A percentile compares a stretch with the other conserved stretches of the same genome.
Conservation (phyloP, 1,140 invertebrate species). For the Colletes gigas region DNA sequence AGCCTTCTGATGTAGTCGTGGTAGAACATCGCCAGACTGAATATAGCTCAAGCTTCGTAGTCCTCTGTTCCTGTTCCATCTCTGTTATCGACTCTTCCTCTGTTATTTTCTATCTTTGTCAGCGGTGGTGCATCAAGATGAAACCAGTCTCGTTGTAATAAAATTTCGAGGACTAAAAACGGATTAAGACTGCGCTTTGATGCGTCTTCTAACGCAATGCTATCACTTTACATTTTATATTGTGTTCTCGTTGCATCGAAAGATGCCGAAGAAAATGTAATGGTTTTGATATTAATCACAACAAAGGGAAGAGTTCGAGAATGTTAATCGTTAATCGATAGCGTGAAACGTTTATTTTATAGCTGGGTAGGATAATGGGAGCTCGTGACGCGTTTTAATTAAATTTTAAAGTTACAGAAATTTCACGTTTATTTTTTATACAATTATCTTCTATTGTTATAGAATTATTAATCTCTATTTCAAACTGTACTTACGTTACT, state of each 20-base stretch:
- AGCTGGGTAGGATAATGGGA: no score
- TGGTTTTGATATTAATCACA: no score
- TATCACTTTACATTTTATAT: neutral
- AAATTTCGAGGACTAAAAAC: slow-evolving; percentile 17
- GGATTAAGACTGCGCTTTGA: neutral
- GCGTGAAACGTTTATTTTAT: no score
- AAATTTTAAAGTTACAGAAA: no score
- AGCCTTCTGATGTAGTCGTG: slow-evolving; percentile 69
- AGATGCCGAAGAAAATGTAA: no score
- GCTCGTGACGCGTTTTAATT: no score
- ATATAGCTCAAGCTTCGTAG: slow-evolving; percentile 47
- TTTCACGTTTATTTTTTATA: no score
- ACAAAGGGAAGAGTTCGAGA: no score
- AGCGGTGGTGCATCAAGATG: slow-evolving; percentile 42
- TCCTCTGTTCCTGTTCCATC: slow-evolving; percentile 37
- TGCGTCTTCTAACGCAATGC: neutral
- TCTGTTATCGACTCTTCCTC: neutral
- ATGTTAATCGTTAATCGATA: no score
- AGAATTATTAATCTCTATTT: no score
- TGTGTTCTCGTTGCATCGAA: neutral
- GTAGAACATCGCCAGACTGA: slow-evolving; percentile 54
- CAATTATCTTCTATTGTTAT: no score
- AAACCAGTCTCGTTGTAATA: slow-evolving; percentile 39
- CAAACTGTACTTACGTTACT: no score
- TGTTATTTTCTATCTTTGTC: slow-evolving; percentile 23